Base-by-base conservation (phyloP, 2,888 invertebrate species). In the Panzeria rudis region DNA sequence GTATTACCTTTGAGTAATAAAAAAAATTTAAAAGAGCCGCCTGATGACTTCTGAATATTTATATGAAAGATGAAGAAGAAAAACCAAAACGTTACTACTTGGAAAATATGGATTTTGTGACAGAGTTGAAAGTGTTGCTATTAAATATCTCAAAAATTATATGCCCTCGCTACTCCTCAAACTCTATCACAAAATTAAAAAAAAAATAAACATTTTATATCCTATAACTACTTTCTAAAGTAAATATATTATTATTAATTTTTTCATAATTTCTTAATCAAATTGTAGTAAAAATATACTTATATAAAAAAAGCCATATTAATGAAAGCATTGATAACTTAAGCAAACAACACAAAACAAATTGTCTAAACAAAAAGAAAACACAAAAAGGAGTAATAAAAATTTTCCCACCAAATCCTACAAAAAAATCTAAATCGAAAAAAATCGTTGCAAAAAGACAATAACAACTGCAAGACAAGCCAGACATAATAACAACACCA, bases 361-460 rank as follows among this genome's bases (percentile, higher is more conserved):
- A 86, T 84, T 82, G 71, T 64, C 66, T 79, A 38, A 50, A 66
- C 13, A 54, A 44, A 52, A 69, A 72, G 25, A 38, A 59, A 35
- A 38, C 8, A 69, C 50, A 79, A 72, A 78, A 84, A 83, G 47
- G 73, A 76, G 75, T 59, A 83, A 86, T 80, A 80, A 84, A 87
- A 86, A 75, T 81, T 72, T 84, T 84, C 84, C 84, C 84, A 84
- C 84, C 80, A 80, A 72, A 83, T 41, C 7, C 15, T 29, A 71
- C 29, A 72, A 41, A 20, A 23, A 64, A 64, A 71, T 29, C 32
- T 62, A 62, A 76, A 82, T 20, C 41, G 44, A 56, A 75, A 68
- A 66, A 25, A 25, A 35, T 29, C 6, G 29, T 23, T 69, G 13
- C 17, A 29, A 29, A 29, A 29, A 29, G 3, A 29, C 20, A 13